A percentile compares a stretch with the other conserved stretches of the same genome.
Conservation (phyloP, 2,797 vertebrate species). For the Merluccius polli region DNA sequence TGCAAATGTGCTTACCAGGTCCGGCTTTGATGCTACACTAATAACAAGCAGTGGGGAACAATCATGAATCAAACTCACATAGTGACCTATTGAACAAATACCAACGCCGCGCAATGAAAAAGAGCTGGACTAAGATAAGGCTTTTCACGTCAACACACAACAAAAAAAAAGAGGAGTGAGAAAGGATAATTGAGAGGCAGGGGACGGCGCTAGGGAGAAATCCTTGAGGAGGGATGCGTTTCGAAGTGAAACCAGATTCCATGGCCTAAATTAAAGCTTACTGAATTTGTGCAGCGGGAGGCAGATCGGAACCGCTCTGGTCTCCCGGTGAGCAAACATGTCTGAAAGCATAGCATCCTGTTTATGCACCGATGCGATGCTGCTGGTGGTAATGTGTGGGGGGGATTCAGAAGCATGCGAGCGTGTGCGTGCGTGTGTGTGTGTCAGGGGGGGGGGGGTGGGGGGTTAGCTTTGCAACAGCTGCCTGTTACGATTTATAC, state of each 20-base stretch:
- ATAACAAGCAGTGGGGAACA: constrained; percentile 66
- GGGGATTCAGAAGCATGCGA: no score
- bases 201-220: neutral
- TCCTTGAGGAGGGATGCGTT: constrained; percentile 20
- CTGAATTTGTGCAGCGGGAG: constrained; percentile 20
- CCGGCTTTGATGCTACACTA: constrained; percentile 61
- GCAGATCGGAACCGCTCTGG: constrained; percentile 19
- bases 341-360: constrained; percentile 41
- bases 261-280: constrained; percentile 48
- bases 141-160: constrained; percentile 56
- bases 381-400: no score
- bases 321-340: neutral
- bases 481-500: no score
- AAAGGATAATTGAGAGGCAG: constrained; percentile 38
- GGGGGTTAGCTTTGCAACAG: no score
- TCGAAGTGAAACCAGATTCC: constrained; percentile 47
- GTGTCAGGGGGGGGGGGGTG: no score
- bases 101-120: constrained; percentile 59
- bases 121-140: constrained; percentile 54
- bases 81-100: constrained; percentile 54
- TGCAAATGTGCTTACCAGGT: constrained; percentile 69
- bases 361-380: constrained; percentile 6
- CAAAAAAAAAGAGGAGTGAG: constrained; percentile 40
- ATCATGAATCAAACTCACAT: constrained; percentile 65
- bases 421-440: no score